These are phyloP conservation scores for Xestia xanthographa DNA, from an alignment of 2,888 invertebrate species.

Conservation along the genomic window DNA sequence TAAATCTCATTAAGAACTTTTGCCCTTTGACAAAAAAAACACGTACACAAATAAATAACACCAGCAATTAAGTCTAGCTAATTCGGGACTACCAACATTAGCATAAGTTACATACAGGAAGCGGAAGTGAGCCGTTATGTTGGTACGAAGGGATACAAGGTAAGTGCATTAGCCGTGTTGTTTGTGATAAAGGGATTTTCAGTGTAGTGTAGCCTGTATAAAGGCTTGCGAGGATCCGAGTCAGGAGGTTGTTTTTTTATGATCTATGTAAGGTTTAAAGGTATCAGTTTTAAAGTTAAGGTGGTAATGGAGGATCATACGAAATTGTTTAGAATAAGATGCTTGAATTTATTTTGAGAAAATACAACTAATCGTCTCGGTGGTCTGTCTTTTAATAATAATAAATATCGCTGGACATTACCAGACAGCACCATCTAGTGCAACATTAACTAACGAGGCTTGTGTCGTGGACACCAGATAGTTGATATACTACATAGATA, in stretches of 20 bases:
- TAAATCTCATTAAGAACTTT: neutral
- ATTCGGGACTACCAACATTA: constrained; percentile 66
- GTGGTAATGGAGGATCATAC: neutral
- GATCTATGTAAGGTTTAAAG: neutral
- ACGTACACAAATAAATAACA: constrained; percentile 59
- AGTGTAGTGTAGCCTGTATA: neutral
- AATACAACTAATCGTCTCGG: neutral
- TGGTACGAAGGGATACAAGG: constrained; percentile 62
- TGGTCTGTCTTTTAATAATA: too few species aligned
- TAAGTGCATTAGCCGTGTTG: constrained; percentile 65
- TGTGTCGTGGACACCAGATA: too few species aligned
- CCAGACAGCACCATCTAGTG: too few species aligned
- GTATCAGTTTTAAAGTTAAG: neutral
- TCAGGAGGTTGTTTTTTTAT: neutral
- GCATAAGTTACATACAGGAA: constrained; percentile 62
- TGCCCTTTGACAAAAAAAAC: constrained; percentile 20
- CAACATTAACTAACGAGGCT: too few species aligned
- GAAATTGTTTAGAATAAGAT: neutral
- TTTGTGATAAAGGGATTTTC: constrained; percentile 44
- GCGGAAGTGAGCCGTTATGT: constrained; percentile 66
- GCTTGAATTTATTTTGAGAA: neutral
- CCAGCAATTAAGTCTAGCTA: constrained; percentile 57
- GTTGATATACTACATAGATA: too few species aligned
- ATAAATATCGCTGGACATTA: too few species aligned
- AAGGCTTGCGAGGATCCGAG: constrained; percentile 10